Evolutionary conservation across 2,888 invertebrate species (phyloP).

Genomic region (Holacanthella duospinosa): DNA sequence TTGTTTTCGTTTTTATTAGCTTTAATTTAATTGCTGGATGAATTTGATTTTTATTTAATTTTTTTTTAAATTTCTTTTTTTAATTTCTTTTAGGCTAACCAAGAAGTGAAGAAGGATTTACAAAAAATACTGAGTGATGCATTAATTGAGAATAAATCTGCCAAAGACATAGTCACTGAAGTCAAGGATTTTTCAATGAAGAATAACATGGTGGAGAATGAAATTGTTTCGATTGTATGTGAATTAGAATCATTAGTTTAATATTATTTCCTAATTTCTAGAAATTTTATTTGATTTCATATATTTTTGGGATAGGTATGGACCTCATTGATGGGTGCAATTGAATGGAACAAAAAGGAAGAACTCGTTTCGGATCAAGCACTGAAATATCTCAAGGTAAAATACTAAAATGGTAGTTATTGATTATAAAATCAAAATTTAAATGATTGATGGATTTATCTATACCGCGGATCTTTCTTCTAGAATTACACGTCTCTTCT

Average conservation of each 20-base stretch:
- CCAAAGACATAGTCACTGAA: constrained; percentile 73
- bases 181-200: constrained; percentile 74
- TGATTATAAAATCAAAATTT: too few species aligned
- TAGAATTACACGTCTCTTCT: constrained; percentile 69
- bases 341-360: constrained; percentile 98
- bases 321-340: constrained; percentile 87
- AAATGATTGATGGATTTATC: not conserved
- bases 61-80: constrained; percentile 1
- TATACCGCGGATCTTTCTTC: not conserved
- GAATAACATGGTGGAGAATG: constrained; percentile 78
- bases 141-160: constrained; percentile 72
- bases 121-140: constrained; percentile 67
- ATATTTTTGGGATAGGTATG: too few species aligned
- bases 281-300: constrained; percentile 11
- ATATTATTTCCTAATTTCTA: too few species aligned
- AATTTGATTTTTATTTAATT: too few species aligned
- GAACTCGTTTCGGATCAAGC: constrained; percentile 93
- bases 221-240: constrained; percentile 73
- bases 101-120: constrained; percentile 69
- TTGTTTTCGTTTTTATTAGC: too few species aligned
- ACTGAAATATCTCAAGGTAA: constrained; percentile 65
- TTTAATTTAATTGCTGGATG: too few species aligned
- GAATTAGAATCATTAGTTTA: too few species aligned
- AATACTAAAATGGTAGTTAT: too few species aligned
- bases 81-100: constrained; percentile 49